Base-by-base conservation (phyloP, 2,113 vertebrate genomes). In the Ascaphus truei region DNA sequence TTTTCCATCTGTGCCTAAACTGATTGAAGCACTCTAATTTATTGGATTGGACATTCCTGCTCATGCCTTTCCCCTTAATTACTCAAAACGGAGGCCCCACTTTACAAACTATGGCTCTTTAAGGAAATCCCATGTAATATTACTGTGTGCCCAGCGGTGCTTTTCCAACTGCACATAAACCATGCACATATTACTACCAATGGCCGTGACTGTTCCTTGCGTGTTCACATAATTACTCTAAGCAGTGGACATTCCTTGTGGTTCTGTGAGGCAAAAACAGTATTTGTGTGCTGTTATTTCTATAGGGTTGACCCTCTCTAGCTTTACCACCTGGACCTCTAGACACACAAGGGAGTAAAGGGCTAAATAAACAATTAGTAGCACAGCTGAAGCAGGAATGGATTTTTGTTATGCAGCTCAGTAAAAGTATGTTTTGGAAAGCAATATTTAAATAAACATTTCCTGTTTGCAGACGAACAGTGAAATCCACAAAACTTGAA, bases 391-490 rank as follows among this genome's bases (percentile, higher is more conserved):
- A 43, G 72, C 73, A 65, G 61, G 68, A 66, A 64, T 78, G 77
- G 73, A 75, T 84, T 76, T 81, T 82, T 75, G 73, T 73, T 75
- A 77, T 81, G 75, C 64, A 62, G 51, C 63, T 77, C 76, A 76
- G 69, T 72, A 71, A 76, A 65, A 39, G 58, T 60, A 80, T 73
- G 61, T 69, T 57, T 72, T 76, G 73, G 76, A 80, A 76, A 79
- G 76, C 68, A 75, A 74, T 79, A 83, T 71, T 80, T 83, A 81
- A 82, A 85, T 80, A 81, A 80, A 82, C 69, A 79, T 77, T 81
- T 84, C 78, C 72, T 84, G 77, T 80, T 83, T 80, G 75, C n/a
- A 41, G 76, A 79, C 68, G 73, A 77, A 59, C 72, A 68, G 74
- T 53, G 22, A 76, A 77, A 73, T 77, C 63, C 74, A n/a, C 79